Evolutionary conservation across 2,113 vertebrate genomes (phyloP).

Genomic region (Petaurus breviceps): DNA sequence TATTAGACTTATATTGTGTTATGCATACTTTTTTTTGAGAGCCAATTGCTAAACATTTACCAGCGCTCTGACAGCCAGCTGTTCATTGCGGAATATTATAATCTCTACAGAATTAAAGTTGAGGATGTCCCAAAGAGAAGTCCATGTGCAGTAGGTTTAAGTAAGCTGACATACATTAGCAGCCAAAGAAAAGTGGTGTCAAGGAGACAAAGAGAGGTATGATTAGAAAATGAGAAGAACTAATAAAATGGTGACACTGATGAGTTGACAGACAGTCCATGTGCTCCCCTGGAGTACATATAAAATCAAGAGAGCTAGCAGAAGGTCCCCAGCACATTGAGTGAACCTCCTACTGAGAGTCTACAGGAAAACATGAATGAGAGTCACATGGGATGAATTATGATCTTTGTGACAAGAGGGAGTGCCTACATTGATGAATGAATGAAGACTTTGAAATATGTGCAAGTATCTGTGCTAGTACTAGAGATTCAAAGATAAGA

Average conservation of each 20-base stretch:
- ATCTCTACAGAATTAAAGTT: neutral
- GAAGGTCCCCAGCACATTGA: neutral
- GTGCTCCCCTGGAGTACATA: neutral
- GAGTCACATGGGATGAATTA: neutral
- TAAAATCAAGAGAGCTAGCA: neutral
- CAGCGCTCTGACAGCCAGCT: neutral
- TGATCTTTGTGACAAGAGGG: neutral
- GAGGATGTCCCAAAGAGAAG: neutral
- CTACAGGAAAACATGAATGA: neutral
- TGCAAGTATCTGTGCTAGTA: neutral
- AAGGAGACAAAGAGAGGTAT: neutral
- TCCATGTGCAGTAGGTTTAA: neutral
- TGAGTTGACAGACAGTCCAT: neutral
- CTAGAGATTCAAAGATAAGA: neutral
- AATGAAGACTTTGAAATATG: neutral
- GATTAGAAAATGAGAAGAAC: neutral
- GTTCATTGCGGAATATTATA: neutral
- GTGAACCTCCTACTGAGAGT: neutral
- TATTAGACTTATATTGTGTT: neutral
- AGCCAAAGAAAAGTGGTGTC: neutral
- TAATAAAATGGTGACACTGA: neutral
- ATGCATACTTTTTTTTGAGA: neutral
- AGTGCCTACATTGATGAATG: neutral
- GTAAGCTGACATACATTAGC: neutral
- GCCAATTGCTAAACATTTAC: neutral